These are phyloP conservation scores for Lasaia peninsularis DNA, from an alignment of 1,140 invertebrate species.

Conservation along the genomic window DNA sequence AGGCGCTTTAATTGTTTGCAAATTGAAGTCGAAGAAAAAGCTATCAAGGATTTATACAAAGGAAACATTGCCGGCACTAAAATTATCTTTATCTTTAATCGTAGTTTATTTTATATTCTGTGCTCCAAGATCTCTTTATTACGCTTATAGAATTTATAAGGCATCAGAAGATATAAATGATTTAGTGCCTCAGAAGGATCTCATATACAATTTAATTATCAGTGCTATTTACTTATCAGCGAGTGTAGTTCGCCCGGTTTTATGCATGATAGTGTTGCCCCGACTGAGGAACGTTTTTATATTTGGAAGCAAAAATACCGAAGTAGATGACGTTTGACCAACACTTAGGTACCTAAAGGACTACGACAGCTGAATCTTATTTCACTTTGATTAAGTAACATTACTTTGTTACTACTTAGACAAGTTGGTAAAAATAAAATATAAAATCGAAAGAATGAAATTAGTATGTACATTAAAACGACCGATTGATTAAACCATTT, in stretches of 20 bases:
- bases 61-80: constrained; percentile 52
- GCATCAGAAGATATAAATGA: constrained; percentile 31
- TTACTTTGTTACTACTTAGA: no score
- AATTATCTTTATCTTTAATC: constrained; percentile 64
- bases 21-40: constrained; percentile 47
- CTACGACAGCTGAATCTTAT: no score
- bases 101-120: constrained; percentile 51
- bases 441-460: no score
- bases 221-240: constrained; percentile 50
- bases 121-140: constrained; percentile 53
- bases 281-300: constrained; percentile 47
- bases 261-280: constrained; percentile 51
- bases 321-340: neutral
- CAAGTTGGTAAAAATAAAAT: no score
- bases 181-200: constrained; percentile 28
- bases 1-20: constrained; percentile 44
- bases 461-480: no score
- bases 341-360: no score
- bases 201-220: constrained; percentile 46
- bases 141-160: constrained; percentile 44
- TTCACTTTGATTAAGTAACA: no score
- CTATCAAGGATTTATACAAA: constrained; percentile 34
- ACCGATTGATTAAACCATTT: no score
- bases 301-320: constrained; percentile 29
- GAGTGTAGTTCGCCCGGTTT: constrained; percentile 45